Percentiles rank a stretch among this genome's conserved stretches.
Conservation (phyloP, 2,888 invertebrate genomes). For the Prosapia bicincta region DNA sequence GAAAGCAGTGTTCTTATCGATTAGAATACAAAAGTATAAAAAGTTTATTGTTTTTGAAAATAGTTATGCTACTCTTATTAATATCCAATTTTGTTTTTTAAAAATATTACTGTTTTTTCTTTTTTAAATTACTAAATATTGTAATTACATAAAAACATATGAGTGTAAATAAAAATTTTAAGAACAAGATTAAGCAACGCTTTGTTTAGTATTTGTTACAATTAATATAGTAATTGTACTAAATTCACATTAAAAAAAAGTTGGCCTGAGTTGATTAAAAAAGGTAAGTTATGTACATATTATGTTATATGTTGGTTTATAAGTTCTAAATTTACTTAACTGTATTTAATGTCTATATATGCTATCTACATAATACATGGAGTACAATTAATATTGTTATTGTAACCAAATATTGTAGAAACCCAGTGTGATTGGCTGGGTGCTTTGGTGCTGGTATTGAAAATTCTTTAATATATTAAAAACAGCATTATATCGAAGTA, state of each 20-base stretch:
- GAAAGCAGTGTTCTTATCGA: too few species aligned
- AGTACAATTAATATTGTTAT: neutral
- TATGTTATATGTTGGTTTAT: neutral
- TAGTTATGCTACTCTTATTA: too few species aligned
- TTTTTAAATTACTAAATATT: too few species aligned
- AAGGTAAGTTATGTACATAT: neutral
- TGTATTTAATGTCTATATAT: neutral
- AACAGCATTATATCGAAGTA: neutral
- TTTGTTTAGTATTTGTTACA: neutral
- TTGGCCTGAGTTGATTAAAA: neutral
- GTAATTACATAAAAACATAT: too few species aligned
- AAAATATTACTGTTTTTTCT: too few species aligned
- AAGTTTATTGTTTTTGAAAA: too few species aligned
- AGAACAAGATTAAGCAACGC: neutral
- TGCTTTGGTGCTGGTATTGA: slow-evolving; percentile 2
- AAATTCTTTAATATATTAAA: neutral
- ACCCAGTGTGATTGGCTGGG: neutral
- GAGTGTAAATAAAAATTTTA: too few species aligned
- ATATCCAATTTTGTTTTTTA: too few species aligned
- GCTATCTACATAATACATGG: neutral
- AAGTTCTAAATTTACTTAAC: neutral
- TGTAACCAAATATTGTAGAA: neutral
- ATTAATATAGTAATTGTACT: neutral
- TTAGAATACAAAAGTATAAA: too few species aligned
- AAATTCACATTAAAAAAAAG: neutral